A percentile compares a stretch with the other conserved stretches of the same genome.
Evolutionary conservation across 2,113 vertebrate species (phyloP).

Genomic region (Clarias batrachus): DNA sequence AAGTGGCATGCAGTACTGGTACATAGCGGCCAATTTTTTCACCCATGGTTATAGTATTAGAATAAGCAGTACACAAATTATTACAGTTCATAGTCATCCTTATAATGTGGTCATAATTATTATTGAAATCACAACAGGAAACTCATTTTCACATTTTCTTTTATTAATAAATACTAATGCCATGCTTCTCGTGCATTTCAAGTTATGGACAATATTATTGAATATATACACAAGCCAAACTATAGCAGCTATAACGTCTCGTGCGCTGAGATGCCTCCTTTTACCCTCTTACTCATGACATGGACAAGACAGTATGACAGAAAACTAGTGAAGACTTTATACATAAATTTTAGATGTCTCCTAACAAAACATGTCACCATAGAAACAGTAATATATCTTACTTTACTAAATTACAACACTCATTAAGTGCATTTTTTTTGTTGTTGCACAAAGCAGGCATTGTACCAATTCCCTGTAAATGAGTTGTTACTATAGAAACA

Average conservation of each 20-base stretch:
- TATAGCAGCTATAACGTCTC: too few relatives aligned
- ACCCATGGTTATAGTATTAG: not conserved
- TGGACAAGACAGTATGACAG: too few relatives aligned
- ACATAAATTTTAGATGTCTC: not conserved
- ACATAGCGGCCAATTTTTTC: too few relatives aligned
- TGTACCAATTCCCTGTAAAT: not conserved
- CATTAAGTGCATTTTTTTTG: not conserved
- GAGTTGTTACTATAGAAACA: not conserved
- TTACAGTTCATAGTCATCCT: not conserved
- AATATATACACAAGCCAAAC: too few relatives aligned
- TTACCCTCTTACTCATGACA: too few relatives aligned
- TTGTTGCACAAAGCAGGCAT: not conserved
- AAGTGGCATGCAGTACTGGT: too few relatives aligned
- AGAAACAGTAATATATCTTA: not conserved
- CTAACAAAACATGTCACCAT: not conserved
- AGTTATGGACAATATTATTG: too few relatives aligned
- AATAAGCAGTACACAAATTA: not conserved
- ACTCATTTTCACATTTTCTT: too few relatives aligned
- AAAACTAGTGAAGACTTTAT: not conserved
- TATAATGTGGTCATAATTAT: not conserved
- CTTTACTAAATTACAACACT: not conserved
- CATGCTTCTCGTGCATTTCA: too few relatives aligned
- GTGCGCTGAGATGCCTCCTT: too few relatives aligned
- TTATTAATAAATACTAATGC: too few relatives aligned
- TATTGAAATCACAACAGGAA: too few relatives aligned